A percentile compares a stretch with the other conserved stretches of the same genome.
phyloP scores from a whole-genome alignment of 2,888 invertebrate genomes.

The Cerceris ruficornis region DNA sequence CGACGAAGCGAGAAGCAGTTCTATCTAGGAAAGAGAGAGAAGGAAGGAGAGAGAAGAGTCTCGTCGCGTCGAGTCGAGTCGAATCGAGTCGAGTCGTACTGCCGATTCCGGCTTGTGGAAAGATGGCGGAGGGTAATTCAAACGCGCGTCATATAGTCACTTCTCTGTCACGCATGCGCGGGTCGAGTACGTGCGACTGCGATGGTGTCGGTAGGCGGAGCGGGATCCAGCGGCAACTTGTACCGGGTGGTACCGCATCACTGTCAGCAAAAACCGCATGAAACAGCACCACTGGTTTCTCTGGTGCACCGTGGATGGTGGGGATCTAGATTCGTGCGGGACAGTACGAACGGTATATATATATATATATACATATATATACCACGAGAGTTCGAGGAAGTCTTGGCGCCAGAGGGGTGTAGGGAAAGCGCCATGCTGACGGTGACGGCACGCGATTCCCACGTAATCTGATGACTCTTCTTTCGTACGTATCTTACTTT shows the following conservation, averaged over 20 bases:
- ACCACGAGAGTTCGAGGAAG: conserved; percentile 7
- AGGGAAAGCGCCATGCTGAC: conserved; percentile 50
- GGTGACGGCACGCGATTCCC: conserved; percentile 44
- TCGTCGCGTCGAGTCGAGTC: conserved; percentile 34
- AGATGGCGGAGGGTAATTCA: conserved; percentile 69
- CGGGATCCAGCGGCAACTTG: conserved; percentile 41
- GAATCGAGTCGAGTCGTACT: conserved; percentile 44
- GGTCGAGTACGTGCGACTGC: conserved; percentile 29
- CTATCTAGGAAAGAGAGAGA: neutral
- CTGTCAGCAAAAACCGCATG: conserved; percentile 59
- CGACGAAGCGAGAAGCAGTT: neutral
- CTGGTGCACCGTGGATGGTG: conserved; percentile 20
- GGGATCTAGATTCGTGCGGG: conserved; percentile 22
- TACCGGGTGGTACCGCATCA: conserved; percentile 61
- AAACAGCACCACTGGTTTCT: conserved; percentile 52
- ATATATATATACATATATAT: too few species aligned
- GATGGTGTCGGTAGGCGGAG: conserved; percentile 64
- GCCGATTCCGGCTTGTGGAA: conserved; percentile 53
- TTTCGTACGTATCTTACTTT: neutral
- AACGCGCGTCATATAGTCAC: conserved; percentile 60
- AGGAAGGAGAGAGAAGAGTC: conserved; percentile 33
- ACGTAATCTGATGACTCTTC: conserved; percentile 41
- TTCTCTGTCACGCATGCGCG: conserved; percentile 55
- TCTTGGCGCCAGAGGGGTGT: conserved; percentile 26
- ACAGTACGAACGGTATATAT: conserved; percentile 23